Evolutionary conservation across 2,888 invertebrate genomes (phyloP), one percentile per base, ranked within the genome.

Genomic region (Melanchra persicariae): DNA sequence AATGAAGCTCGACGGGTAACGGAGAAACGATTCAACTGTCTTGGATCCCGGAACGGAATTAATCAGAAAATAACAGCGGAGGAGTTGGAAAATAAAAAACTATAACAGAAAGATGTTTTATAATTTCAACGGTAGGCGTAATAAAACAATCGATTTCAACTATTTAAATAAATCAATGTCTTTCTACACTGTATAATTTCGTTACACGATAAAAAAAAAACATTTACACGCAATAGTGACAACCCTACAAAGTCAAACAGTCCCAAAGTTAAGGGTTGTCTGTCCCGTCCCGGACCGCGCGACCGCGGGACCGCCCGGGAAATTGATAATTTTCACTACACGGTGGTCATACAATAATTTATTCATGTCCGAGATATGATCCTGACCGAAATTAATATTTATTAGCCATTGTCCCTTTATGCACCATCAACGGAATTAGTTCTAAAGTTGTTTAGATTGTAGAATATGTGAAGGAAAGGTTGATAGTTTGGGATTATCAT

Each of bases 291-390:
- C 87, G 82, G 81, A 84, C 79, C 80, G 65, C 70, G 68, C 85
- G 86, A 83, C 85, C 84, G 65, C 70, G 68, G 85, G 86, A 83
- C 85, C 84, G 81, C 78, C 64, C 84, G 89, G 88, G 90, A 93
- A 93, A 95, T 94, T 94, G 95, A 95, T 95, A 95, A 95, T 94
- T 93, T 93, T 91, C 92, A 88, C 90, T 89, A 72, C 83, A 90
- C 88, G 85, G 89, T 90, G 89, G 91, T 91, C 90, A 89, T 92
- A 85, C 89, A 92, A 93, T 95, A 92, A 94, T 90, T 93, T 95
- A 95, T 95, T 95, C 95, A 95, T 94, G 92, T 90, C 81, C 85
- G 74, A 91, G 92, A 91, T 92, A 92, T 92, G 93, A 93, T 92
- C 90, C 91, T 92, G 91, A 91, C 88, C 85, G 85, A 82, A 87